These are phyloP conservation scores for Rhingia campestris DNA, from an alignment of 2,888 invertebrate genomes.

Conservation along the genomic window DNA sequence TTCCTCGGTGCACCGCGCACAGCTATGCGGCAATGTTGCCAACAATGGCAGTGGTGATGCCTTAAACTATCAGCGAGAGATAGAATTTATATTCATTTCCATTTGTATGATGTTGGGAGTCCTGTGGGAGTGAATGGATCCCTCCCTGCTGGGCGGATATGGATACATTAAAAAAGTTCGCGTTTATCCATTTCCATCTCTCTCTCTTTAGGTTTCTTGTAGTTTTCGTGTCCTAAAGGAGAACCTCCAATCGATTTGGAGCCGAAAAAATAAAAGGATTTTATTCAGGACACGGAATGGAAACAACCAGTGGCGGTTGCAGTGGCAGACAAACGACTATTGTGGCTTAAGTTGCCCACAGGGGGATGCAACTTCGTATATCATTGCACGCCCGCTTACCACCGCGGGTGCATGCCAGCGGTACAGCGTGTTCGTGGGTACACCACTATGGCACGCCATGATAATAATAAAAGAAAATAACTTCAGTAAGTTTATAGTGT, in stretches of 20 bases:
- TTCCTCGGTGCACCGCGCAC: conserved; percentile 7
- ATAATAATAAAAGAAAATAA: too few species aligned
- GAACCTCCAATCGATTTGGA: conserved; percentile 43
- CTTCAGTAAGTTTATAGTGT: too few species aligned
- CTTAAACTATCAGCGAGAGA: conserved; percentile 60
- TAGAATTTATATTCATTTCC: conserved; percentile 59
- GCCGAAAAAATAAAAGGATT: conserved; percentile 18
- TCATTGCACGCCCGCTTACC: background rate
- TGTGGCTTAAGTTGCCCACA: conserved; percentile 48
- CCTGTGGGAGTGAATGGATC: conserved; percentile 41
- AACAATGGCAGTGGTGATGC: conserved; percentile 19
- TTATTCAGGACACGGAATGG: conserved; percentile 35
- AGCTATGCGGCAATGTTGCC: background rate
- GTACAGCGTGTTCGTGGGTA: too few species aligned
- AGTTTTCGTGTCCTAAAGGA: conserved; percentile 8
- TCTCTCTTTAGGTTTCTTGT: background rate
- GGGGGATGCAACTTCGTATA: conserved; percentile 18
- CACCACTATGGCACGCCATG: too few species aligned
- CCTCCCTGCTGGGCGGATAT: conserved; percentile 47
- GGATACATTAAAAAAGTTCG: conserved; percentile 45
- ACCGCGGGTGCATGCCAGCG: too few species aligned
- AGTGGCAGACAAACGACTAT: conserved; percentile 26
- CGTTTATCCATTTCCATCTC: conserved; percentile 36
- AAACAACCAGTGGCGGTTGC: conserved; percentile 46
- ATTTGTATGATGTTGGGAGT: conserved; percentile 37